These are phyloP conservation scores for Contarinia nasturtii DNA, from an alignment of 1,140 invertebrate genomes.

Conservation along the genomic window DNA sequence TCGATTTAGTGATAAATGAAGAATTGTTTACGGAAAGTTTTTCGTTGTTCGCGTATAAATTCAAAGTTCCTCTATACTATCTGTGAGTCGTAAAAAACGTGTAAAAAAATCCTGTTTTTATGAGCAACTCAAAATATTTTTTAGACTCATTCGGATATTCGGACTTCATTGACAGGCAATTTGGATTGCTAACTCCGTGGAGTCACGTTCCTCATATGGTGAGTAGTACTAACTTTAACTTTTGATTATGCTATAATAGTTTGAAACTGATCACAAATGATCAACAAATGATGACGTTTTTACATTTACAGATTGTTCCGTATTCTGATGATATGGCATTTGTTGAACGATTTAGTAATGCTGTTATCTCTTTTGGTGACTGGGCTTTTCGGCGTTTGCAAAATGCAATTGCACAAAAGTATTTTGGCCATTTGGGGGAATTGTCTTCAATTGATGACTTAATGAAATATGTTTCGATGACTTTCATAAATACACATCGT, in stretches of 20 bases:
- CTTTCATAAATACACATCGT: constrained; percentile 29
- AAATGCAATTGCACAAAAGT: background rate
- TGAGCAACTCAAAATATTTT: background rate
- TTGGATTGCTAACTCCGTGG: background rate
- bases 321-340: background rate
- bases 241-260: too few species aligned
- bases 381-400: background rate
- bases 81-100: constrained; percentile 9
- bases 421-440: background rate
- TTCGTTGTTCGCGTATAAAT: constrained; percentile 29
- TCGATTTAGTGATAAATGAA: constrained; percentile 31
- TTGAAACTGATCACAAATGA: too few species aligned
- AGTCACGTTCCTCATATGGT: background rate
- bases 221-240: too few species aligned
- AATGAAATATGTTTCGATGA: constrained; percentile 24
- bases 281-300: background rate
- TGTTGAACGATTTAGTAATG: background rate
- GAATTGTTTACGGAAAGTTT: constrained; percentile 33
- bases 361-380: background rate
- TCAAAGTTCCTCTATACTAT: constrained; percentile 30
- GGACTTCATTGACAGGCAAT: background rate
- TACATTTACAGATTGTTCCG: background rate
- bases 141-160: background rate
- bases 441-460: background rate
- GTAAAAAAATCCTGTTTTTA: constrained; percentile 8